Evolutionary conservation across 2,113 vertebrate species (phyloP), one percentile per base, ranked within the genome.

Genomic region (Lipophrys pholis): DNA sequence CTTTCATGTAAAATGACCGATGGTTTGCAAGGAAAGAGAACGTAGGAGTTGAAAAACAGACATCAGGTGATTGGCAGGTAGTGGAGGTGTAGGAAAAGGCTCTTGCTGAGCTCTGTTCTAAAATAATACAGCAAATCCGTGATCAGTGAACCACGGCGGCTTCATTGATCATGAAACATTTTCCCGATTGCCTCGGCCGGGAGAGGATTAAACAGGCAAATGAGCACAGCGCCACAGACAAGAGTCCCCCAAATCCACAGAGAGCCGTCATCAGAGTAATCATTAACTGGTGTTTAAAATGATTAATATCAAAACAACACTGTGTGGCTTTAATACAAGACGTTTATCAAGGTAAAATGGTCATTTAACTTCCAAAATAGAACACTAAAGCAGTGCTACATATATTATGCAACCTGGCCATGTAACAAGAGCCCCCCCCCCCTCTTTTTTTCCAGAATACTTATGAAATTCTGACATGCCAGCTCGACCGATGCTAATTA

Each of bases 401-500:
- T 0, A 2, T 30, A 72, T 45, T 67, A 56, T 39, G 11, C 11
- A 67, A 45, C 73, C 46, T 51, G 70, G 50, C 15, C 36, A 42
- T 51, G 11, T 40, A 16, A 12, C 59, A 10, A 45, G 12, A 63
- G 40, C 42, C 9, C 10, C 54, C 7, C 10, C 51, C 15, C 43
- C n/a, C n/a, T n/a, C 39, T n/a, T 8, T 36, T 35, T 40, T 35
- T 15, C 42, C 42, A 64, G 63, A 71, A 69, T 76, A 76, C 71
- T 89, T 64, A 86, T 86, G 74, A 80, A 87, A 68, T 57, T 2
- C 43, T 75, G 72, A 82, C 75, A 81, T 60, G 57, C 64, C 14
- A 43, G 45, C 50, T 81, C 82, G 52, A 72, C 50, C 16, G 46
- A 65, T 77, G 60, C 66, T 84, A 87, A 89, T 87, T 86, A 80